Base-by-base conservation (phyloP, 2,888 invertebrate species). In the Muschampia plurimacula region DNA sequence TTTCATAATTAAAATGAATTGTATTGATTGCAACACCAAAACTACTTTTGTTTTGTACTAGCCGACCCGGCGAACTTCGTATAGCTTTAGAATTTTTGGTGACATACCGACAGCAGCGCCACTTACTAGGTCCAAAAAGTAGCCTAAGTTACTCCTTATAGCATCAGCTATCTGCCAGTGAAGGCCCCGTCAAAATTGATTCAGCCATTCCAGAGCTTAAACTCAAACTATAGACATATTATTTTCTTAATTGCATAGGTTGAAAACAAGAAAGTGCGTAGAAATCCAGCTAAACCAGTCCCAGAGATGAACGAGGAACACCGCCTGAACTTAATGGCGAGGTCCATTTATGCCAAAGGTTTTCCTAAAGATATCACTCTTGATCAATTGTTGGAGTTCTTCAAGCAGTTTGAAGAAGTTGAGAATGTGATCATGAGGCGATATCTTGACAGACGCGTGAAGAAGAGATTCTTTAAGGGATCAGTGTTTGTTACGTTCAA, bases 401-500 rank as follows among this genome's bases (percentile, higher is more conserved):
- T 98, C 82, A 95, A 95, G 75, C 89, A 95, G 13, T 96, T 95
- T 84, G 97, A 97, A 0, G 94, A 95, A 59, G 95, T 96, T 0
- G 96, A 97, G 67, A 96, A 97, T 80, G 92, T 98, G 12, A 93
- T 94, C 2, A 96, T 96, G 95, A 95, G 96, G 72, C 88, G 83
- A 73, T 96, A 95, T 78, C 87, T 87, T 67, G 97, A 97, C 78
- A 96, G 95, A 77, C 91, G 95, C 1, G 94, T 95, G 22, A 22
- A 22, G 1, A 22, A 22, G 22, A 22, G 22, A 22, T 22, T 95
- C 74, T 98, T 98, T 85, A 98, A 99, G 92, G 99, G 99, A 67
- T 99, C 99, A 1, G 96, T 99, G 66, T 99, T 99, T 88, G 96
- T 97, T 10, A 97, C 97, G 6, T 99, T 99, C 88, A 96, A 96